phyloP scores from a whole-genome alignment of 2,888 invertebrate genomes.

The Chloroclystis v-ata region DNA sequence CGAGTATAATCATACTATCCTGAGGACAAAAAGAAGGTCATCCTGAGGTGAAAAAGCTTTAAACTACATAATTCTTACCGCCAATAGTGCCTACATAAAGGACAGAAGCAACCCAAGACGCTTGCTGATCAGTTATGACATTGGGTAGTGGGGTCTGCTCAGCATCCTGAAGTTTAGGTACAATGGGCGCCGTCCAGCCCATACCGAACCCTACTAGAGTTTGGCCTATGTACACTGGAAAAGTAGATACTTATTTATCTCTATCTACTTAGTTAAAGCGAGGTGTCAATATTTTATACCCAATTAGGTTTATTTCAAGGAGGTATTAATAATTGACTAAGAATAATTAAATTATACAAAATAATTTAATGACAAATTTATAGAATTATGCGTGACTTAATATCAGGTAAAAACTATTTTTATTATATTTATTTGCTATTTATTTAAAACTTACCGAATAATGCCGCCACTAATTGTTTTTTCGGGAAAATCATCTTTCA shows the following conservation, averaged over 20 bases:
- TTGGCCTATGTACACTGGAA: conserved; percentile 39
- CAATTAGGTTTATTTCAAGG: too few relatives aligned
- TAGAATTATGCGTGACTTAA: too few relatives aligned
- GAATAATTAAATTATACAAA: too few relatives aligned
- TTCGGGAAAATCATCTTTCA: neutral
- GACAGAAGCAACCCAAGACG: conserved; percentile 36
- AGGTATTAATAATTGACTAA: too few relatives aligned
- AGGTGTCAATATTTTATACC: too few relatives aligned
- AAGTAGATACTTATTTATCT: too few relatives aligned
- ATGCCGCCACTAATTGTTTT: neutral
- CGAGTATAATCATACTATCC: too few relatives aligned
- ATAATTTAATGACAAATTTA: too few relatives aligned
- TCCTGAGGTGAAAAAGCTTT: neutral
- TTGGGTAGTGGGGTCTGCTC: conserved; percentile 33
- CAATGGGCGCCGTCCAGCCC: conserved; percentile 42
- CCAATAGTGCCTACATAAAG: conserved; percentile 35
- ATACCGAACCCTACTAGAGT: conserved; percentile 35
- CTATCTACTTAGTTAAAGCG: too few relatives aligned
- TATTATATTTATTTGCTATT: too few relatives aligned
- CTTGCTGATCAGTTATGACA: conserved; percentile 28
- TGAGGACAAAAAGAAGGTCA: too few relatives aligned
- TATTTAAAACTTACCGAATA: neutral
- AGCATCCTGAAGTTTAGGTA: conserved; percentile 36
- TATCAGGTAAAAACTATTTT: too few relatives aligned
- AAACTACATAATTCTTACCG: neutral